Conservation (phyloP, 1,140 invertebrate species). For the Papilio helenus region DNA sequence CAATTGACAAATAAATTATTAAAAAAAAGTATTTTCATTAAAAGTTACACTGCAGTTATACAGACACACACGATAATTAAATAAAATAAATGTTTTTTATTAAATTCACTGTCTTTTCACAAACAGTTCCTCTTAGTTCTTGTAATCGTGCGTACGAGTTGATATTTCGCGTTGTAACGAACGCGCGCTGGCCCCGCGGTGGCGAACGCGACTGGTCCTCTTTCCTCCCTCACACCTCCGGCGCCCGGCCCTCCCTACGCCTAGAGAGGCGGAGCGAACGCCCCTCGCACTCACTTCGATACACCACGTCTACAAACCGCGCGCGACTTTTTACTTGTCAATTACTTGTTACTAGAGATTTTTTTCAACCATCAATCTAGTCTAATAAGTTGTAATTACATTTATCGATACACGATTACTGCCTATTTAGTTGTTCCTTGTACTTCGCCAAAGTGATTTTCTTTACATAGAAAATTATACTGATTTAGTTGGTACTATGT, state of each 20-base stretch:
- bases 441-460: constrained; percentile 36
- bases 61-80: not conserved
- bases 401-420: constrained; percentile 64
- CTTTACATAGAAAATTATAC: not conserved
- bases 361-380: constrained; percentile 68
- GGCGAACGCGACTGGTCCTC: constrained; percentile 72
- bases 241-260: constrained; percentile 71
- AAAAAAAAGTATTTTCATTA: not conserved
- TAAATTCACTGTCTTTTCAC: not conserved
- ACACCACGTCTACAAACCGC: constrained; percentile 48
- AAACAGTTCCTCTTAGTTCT: not conserved
- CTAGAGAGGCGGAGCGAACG: constrained; percentile 66
- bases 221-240: constrained; percentile 60
- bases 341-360: constrained; percentile 63
- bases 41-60: not conserved
- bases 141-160: constrained; percentile 40
- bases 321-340: constrained; percentile 59
- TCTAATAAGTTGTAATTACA: constrained; percentile 73
- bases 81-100: not conserved
- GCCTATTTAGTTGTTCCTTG: constrained; percentile 47
- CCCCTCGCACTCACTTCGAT: constrained; percentile 46
- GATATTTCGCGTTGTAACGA: constrained; percentile 51
- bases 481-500: not conserved
- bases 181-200: constrained; percentile 70
- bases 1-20: not conserved